These are phyloP conservation scores for Chelon labrosus DNA, from an alignment of 2,797 vertebrate species.

Conservation along the genomic window DNA sequence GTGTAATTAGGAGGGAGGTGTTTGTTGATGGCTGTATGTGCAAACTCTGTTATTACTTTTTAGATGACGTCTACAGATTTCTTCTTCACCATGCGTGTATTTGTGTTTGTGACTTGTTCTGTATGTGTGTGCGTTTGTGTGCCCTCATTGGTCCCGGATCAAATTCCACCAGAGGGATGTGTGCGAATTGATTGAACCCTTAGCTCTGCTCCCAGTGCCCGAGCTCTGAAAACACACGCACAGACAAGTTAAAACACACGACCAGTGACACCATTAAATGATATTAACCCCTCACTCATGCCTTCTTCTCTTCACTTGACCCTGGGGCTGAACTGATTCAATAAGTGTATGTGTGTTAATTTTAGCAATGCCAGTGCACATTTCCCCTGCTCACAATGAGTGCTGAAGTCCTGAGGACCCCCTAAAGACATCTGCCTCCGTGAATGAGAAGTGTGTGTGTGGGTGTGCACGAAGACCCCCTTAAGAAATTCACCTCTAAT, in stretches of 20 bases:
- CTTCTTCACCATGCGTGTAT: slow-evolving; percentile 9
- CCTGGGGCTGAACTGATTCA: slow-evolving; percentile 58
- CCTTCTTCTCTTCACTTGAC: slow-evolving; percentile 55
- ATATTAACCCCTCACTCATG: slow-evolving; percentile 61
- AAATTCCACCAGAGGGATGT: slow-evolving; percentile 70
- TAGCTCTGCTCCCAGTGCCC: slow-evolving; percentile 68
- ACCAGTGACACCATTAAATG: slow-evolving; percentile 53
- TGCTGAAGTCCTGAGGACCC: slow-evolving; percentile 78
- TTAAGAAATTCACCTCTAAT: slow-evolving; percentile 90
- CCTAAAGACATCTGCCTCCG: slow-evolving; percentile 77
- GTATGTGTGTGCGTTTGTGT: slow-evolving; percentile 13
- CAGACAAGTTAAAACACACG: slow-evolving; percentile 49
- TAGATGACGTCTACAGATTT: slow-evolving; percentile 2
- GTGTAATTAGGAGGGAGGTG: slow-evolving; percentile 37
- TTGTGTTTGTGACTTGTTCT: slow-evolving; percentile 44
- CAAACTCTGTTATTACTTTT: slow-evolving; percentile 15
- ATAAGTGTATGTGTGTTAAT: slow-evolving; percentile 59
- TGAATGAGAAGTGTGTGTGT: slow-evolving; percentile 43
- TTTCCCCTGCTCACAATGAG: slow-evolving; percentile 65
- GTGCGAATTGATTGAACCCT: slow-evolving; percentile 53
- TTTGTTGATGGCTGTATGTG: slow-evolving; percentile 68
- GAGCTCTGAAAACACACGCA: slow-evolving; percentile 52
- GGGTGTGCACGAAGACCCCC: slow-evolving; percentile 73
- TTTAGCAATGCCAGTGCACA: slow-evolving; percentile 71
- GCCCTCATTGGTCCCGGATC: slow-evolving; percentile 16